phyloP scores from a whole-genome alignment of 2,113 vertebrate species.

The Syngnathoides biaculeatus region DNA sequence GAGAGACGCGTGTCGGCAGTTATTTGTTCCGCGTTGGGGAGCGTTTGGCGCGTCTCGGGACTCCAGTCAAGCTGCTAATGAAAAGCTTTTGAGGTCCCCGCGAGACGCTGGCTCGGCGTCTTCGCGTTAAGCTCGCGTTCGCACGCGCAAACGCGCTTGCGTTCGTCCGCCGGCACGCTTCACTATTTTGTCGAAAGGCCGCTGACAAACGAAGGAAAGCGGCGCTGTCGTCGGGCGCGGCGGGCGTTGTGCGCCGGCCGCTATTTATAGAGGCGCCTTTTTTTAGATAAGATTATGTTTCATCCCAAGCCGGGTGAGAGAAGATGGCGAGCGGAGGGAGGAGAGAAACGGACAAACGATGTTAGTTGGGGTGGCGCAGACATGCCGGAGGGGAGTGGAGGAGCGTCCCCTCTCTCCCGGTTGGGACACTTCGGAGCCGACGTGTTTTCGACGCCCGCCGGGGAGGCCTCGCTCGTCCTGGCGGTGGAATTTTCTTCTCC shows the following conservation, averaged over 20 bases:
- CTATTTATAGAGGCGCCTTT: slow-evolving; percentile 70
- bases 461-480: too few species aligned
- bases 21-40: too few species aligned
- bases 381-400: slow-evolving; percentile 4
- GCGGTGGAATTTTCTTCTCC: too few species aligned
- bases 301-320: slow-evolving; percentile 35
- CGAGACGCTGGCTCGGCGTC: slow-evolving; percentile 26
- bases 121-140: slow-evolving; percentile 30
- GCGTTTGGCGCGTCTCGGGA: slow-evolving; percentile 35
- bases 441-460: not conserved
- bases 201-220: not conserved
- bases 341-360: not conserved
- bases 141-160: slow-evolving; percentile 9
- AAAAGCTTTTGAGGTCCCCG: slow-evolving; percentile 41
- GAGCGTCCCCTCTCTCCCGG: not conserved
- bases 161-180: slow-evolving; percentile 13
- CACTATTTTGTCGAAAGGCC: not conserved
- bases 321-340: slow-evolving; percentile 20
- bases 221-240: too few species aligned
- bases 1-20: too few species aligned
- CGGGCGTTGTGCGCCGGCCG: not conserved
- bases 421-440: slow-evolving; percentile 22
- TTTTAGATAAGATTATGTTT: slow-evolving; percentile 77
- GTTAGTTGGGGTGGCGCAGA: not conserved
- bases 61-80: slow-evolving; percentile 46